phyloP scores from a whole-genome alignment of 2,113 vertebrate genomes.

The Leptocoma aspasia region DNA sequence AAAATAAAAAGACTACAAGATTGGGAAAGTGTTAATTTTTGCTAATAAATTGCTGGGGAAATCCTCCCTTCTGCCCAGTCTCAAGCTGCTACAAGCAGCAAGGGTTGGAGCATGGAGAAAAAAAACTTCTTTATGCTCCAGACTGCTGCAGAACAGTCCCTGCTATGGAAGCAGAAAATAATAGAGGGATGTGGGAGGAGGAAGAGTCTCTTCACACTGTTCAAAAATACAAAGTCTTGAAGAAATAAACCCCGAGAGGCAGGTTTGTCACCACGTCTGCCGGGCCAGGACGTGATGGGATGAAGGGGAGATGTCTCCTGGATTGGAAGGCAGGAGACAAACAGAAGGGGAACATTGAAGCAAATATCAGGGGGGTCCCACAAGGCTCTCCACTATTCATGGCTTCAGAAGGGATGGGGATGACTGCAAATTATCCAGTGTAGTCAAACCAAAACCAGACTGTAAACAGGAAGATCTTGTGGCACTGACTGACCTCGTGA shows the following conservation, averaged over 20 bases:
- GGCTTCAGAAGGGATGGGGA: background rate
- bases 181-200: constrained; percentile 29
- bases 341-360: background rate
- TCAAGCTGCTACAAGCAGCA: background rate
- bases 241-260: background rate
- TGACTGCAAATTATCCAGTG: background rate
- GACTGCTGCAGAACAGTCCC: constrained; percentile 2
- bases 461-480: background rate
- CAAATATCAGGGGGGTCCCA: background rate
- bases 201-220: background rate
- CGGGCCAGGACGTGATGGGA: background rate
- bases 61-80: background rate
- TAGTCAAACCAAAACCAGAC: background rate
- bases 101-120: background rate
- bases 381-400: fast-evolving
- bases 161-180: constrained; percentile 1
- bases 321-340: background rate
- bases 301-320: background rate
- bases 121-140: background rate
- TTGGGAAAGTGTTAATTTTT: background rate
- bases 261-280: background rate
- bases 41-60: background rate
- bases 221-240: background rate
- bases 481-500: background rate
- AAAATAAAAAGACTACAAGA: background rate